Conservation (phyloP, 2,888 invertebrate species). For the Petrolisthes cinctipes region DNA sequence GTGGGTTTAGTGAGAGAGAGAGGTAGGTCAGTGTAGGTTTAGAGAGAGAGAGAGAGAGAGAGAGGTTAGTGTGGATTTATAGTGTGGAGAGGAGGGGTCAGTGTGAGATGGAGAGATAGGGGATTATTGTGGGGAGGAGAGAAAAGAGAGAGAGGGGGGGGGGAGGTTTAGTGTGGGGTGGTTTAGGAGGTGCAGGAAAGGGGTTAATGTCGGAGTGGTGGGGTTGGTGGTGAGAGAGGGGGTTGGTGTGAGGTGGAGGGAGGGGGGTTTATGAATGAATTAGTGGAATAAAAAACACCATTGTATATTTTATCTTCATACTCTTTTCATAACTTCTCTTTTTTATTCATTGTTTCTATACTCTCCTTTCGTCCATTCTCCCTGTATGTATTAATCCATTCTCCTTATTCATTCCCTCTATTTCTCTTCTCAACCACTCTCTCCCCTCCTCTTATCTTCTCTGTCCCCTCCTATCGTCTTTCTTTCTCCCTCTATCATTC, state of each 20-base stretch:
- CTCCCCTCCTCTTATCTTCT: not conserved
- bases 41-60: no score
- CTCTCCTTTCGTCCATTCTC: not conserved
- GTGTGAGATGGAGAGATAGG: no score
- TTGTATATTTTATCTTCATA: not conserved
- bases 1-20: not conserved
- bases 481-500: not conserved
- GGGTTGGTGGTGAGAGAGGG: not conserved
- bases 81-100: no score
- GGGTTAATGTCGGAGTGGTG: no score
- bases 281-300: not conserved
- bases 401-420: not conserved
- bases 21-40: not conserved
- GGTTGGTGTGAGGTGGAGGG: not conserved
- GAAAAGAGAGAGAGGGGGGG: not conserved
- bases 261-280: not conserved
- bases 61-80: no score
- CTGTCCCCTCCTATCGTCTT: not conserved
- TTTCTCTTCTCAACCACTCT: not conserved
- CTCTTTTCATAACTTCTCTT: not conserved
- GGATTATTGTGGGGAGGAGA: no score
- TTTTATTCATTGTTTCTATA: not conserved
- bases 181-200: not conserved
- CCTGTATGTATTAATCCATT: not conserved
- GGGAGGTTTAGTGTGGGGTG: not conserved